phyloP scores from a whole-genome alignment of 2,888 invertebrate species.

The Ramazzottius varieornatus region DNA sequence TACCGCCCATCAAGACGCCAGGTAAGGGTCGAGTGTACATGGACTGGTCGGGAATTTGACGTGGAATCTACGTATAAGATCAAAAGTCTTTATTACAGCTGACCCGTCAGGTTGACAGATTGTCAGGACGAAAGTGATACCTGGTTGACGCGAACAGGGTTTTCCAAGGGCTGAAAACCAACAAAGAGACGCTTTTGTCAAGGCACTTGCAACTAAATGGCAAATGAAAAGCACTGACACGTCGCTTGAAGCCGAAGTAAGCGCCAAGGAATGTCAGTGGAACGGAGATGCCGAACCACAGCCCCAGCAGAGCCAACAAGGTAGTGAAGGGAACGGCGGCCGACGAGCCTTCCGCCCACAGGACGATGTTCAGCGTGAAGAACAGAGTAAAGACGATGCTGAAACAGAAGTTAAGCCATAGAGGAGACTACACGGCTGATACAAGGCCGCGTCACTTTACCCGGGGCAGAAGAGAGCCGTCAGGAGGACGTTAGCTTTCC shows the following conservation, averaged over 20 bases:
- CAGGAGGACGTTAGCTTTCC: conserved; percentile 89
- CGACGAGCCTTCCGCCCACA: conserved; percentile 84
- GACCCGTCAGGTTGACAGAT: no score
- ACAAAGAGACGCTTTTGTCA: no score
- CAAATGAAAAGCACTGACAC: conserved; percentile 34
- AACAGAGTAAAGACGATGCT: conserved; percentile 86
- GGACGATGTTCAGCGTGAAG: conserved; percentile 78
- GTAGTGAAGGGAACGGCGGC: conserved; percentile 93
- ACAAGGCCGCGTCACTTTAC: no score
- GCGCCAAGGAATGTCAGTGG: conserved; percentile 92
- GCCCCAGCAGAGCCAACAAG: conserved; percentile 60
- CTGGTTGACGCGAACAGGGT: conserved; percentile 91
- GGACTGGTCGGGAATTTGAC: conserved; percentile 95
- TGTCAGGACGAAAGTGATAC: background rate
- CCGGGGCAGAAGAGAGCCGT: conserved; percentile 91
- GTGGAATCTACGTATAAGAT: conserved; percentile 38
- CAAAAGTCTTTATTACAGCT: background rate
- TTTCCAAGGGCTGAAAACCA: conserved; percentile 51
- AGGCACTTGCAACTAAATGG: no score
- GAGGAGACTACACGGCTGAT: no score
- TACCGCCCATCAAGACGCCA: conserved; percentile 90
- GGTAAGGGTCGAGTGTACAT: conserved; percentile 75
- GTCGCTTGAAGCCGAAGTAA: conserved; percentile 88
- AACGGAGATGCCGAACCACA: conserved; percentile 96
- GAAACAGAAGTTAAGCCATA: no score